Percentiles rank a stretch among this genome's conserved stretches.
These are phyloP conservation scores for Megalopta genalis DNA, from an alignment of 1,140 invertebrate genomes.

Conservation along the genomic window DNA sequence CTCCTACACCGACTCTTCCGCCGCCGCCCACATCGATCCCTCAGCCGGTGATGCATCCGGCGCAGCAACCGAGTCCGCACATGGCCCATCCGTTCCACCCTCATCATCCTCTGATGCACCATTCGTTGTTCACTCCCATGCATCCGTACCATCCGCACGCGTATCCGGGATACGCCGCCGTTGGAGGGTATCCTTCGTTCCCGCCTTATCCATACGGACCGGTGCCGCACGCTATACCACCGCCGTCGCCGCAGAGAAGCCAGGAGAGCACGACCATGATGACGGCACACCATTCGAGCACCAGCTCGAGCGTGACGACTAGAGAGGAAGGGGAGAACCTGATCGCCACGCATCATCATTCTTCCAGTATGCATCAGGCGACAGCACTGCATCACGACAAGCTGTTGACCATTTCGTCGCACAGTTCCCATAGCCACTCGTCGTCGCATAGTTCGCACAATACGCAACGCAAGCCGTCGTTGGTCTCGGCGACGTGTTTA, in stretches of 20 bases:
- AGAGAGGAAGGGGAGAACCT: conserved; percentile 80
- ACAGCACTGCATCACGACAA: conserved; percentile 78
- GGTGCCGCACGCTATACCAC: conserved; percentile 87
- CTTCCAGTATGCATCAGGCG: conserved; percentile 75
- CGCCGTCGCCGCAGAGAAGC: conserved; percentile 83
- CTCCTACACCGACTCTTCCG: conserved; percentile 82
- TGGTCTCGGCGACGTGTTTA: conserved; percentile 76
- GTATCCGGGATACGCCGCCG: conserved; percentile 84
- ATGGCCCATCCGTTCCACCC: conserved; percentile 84
- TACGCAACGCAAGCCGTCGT: conserved; percentile 72
- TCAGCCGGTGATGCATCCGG: conserved; percentile 85
- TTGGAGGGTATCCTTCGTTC: conserved; percentile 79
- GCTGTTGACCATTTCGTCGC: conserved; percentile 74
- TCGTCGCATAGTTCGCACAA: conserved; percentile 69
- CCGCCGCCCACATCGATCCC: conserved; percentile 84
- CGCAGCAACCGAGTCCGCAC: conserved; percentile 83
- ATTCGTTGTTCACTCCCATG: conserved; percentile 84
- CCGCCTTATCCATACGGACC: conserved; percentile 86
- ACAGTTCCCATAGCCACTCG: conserved; percentile 74
- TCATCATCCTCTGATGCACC: conserved; percentile 85
- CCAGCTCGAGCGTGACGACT: conserved; percentile 82
- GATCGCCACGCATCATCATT: conserved; percentile 77
- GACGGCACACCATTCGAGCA: conserved; percentile 84
- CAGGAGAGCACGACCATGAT: conserved; percentile 86
- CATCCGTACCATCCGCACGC: conserved; percentile 86